Base-by-base conservation (phyloP, 2,888 invertebrate genomes). In the Troides oblongomaculatus region DNA sequence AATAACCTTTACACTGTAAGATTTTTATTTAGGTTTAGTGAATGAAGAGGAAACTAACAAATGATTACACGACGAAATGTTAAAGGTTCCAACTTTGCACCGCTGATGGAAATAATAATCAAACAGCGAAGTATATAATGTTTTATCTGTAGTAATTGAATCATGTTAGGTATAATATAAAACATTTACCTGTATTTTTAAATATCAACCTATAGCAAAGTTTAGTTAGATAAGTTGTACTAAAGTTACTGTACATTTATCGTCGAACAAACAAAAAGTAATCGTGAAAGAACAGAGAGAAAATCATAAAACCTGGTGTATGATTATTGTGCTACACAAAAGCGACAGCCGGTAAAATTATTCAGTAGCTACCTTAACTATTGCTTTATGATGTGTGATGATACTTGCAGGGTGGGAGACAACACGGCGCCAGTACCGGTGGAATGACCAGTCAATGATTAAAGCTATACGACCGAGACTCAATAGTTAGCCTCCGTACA, bases 361-460 rank as follows among this genome's bases (percentile, higher is more conserved):
- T 69, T 69, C 63, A 64, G 63, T 56, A 56, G 63, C 67, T 70
- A 70, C 70, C 67, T 67, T 67, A 61, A 63, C 70, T 62, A 68
- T 67, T 68, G 68, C 68, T 70, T 66, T 63, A 70, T 70, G 67
- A 67, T 65, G 67, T 68, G 71, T 68, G 64, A 68, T 70, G 53
- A 30, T 62, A 64, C 56, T 43, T 61, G 79, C 76, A 74, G 74
- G 73, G 75, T 81, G 79, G 87, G 84, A 88, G 90, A 90, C 90
- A 75, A 71, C 72, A 73, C 74, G 90, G 85, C 90, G 89, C 83
- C 90, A 64, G 59, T 10, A 71, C 58, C 75, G 84, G 85, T 84
- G 86, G 84, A 88, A 88, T 83, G 88, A 85, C 86, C 88, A 88
- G 81, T 81, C 82, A 76, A 85, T 86, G 84, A 81, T 80, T 73